A percentile compares a stretch with the other conserved stretches of the same genome.
Conservation (phyloP, 2,888 invertebrate genomes). For the Tipula lateralis region DNA sequence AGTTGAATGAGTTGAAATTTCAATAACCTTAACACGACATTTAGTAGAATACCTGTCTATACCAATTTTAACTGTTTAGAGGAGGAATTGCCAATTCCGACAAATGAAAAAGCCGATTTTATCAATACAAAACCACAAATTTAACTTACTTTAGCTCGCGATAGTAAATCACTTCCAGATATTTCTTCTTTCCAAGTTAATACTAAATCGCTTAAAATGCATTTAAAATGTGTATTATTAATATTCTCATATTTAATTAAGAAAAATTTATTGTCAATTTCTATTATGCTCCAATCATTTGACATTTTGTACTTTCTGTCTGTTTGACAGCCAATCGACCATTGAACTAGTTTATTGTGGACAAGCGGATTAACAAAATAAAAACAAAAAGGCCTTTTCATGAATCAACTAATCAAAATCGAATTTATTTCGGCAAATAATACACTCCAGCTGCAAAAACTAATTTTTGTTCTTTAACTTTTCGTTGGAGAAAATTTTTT, state of each 20-base stretch:
- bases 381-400: too few species aligned
- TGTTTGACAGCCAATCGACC: not conserved
- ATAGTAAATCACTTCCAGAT: constrained; percentile 31
- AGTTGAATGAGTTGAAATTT: too few species aligned
- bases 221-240: constrained; percentile 30
- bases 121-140: not conserved
- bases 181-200: constrained; percentile 33
- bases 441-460: constrained; percentile 82
- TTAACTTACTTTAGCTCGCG: constrained; percentile 30
- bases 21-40: too few species aligned
- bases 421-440: constrained; percentile 67
- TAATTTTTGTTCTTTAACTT: constrained; percentile 86
- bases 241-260: constrained; percentile 3
- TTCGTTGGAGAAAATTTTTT: constrained; percentile 82
- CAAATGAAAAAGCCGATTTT: too few species aligned
- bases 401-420: too few species aligned
- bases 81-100: too few species aligned
- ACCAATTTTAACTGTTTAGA: too few species aligned
- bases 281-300: not conserved
- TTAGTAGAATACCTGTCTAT: too few species aligned
- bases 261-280: not conserved
- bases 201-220: constrained; percentile 37
- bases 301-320: constrained; percentile 12
- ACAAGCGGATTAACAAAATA: not conserved
- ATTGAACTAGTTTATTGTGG: not conserved